Percentiles rank a stretch among this genome's conserved stretches.
Conservation (phyloP, 2,797 vertebrate species). For the Mormyrops attenuatus region DNA sequence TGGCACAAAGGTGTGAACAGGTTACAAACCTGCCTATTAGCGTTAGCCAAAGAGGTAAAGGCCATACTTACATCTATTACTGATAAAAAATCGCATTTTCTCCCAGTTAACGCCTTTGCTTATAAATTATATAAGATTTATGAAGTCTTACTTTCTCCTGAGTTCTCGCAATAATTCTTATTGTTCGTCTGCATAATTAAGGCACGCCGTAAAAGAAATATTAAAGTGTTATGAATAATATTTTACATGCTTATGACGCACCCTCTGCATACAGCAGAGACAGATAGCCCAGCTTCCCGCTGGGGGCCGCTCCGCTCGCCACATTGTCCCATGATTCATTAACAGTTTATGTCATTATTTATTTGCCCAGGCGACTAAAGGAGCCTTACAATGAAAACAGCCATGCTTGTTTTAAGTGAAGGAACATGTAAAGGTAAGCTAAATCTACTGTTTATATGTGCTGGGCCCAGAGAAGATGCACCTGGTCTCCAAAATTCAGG, state of each 20-base stretch:
- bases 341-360: not conserved
- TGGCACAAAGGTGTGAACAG: not conserved
- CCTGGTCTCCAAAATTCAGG: not conserved
- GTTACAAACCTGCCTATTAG: not conserved
- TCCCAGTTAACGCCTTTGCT: not conserved
- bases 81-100: not conserved
- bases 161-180: not conserved
- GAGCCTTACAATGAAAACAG: not conserved
- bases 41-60: not conserved
- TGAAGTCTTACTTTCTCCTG: constrained; percentile 1
- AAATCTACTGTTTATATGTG: not conserved
- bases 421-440: not conserved
- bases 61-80: not conserved
- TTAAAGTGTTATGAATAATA: constrained; percentile 6
- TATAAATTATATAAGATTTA: constrained; percentile 20
- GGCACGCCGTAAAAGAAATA: not conserved
- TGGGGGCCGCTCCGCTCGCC: not conserved
- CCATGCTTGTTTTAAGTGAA: not conserved
- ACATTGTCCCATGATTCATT: not conserved
- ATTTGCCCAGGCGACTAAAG: not conserved
- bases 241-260: not conserved
- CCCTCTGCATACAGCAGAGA: not conserved
- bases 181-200: not conserved
- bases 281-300: not conserved
- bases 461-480: not conserved